Evolutionary conservation across 2,888 invertebrate genomes (phyloP).

Genomic region (Cryptophagus acutangulus): DNA sequence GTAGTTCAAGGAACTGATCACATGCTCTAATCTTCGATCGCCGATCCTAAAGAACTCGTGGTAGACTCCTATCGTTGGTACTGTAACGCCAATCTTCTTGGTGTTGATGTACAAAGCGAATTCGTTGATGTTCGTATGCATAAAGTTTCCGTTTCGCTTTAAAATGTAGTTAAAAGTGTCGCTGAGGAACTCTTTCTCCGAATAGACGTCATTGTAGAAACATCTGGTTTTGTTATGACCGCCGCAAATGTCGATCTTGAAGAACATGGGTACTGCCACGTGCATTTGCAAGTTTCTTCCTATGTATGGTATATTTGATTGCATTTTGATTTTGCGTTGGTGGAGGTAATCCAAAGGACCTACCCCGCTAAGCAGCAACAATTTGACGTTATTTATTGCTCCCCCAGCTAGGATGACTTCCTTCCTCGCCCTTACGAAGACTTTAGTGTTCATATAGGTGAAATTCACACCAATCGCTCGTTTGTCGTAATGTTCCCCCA

Average conservation of each 20-base stretch:
- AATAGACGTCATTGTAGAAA: slow-evolving; percentile 21
- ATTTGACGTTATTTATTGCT: slow-evolving; percentile 60
- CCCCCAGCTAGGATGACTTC: slow-evolving; percentile 60
- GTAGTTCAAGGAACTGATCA: slow-evolving; percentile 29
- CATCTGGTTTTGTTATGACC: slow-evolving; percentile 5
- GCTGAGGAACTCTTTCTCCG: slow-evolving; percentile 44
- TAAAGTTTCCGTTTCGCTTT: slow-evolving; percentile 50
- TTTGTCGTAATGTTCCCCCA: slow-evolving; percentile 56
- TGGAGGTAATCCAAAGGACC: slow-evolving; percentile 46
- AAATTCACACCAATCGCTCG: slow-evolving; percentile 42
- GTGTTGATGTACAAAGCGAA: slow-evolving; percentile 51
- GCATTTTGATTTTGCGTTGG: slow-evolving; percentile 33
- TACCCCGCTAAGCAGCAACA: slow-evolving; percentile 59
- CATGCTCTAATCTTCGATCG: slow-evolving; percentile 39
- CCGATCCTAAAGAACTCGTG: slow-evolving; percentile 30
- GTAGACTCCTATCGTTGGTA: slow-evolving; percentile 30
- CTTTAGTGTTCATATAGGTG: slow-evolving; percentile 17
- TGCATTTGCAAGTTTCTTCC: slow-evolving; percentile 56
- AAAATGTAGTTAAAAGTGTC: slow-evolving; percentile 51
- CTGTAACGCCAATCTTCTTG: slow-evolving; percentile 41
- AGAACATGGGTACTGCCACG: slow-evolving; percentile 25
- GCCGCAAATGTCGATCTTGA: slow-evolving; percentile 14
- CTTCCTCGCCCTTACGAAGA: slow-evolving; percentile 45
- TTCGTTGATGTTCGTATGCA: slow-evolving; percentile 43
- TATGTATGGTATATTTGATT: slow-evolving; percentile 26